A percentile compares a stretch with the other conserved stretches of the same genome.
Conservation (phyloP, 2,888 invertebrate species). For the Hydropsyche betteni region DNA sequence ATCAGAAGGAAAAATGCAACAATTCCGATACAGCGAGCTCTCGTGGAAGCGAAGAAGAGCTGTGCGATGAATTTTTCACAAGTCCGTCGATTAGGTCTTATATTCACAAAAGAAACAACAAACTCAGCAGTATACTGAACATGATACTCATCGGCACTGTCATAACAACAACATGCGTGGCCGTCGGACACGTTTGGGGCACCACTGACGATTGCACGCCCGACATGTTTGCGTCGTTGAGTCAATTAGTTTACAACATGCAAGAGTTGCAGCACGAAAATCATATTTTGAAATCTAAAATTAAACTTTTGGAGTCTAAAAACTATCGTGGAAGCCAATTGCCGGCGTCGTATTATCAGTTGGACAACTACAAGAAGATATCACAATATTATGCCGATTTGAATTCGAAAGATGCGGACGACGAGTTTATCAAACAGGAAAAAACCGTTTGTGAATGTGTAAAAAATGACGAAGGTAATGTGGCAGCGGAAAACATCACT, state of each 20-base stretch:
- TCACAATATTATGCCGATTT: conserved; percentile 22
- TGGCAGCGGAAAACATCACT: background rate
- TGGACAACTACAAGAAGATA: conserved; percentile 35
- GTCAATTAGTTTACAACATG: conserved; percentile 63
- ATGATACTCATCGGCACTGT: conserved; percentile 64
- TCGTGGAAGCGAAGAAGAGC: conserved; percentile 51
- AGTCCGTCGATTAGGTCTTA: conserved; percentile 62
- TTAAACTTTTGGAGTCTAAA: conserved; percentile 42
- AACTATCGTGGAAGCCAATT: background rate
- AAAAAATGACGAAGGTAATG: background rate
- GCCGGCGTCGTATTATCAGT: background rate
- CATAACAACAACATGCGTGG: conserved; percentile 64
- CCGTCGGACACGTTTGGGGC: conserved; percentile 66
- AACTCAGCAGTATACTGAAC: conserved; percentile 62
- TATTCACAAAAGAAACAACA: conserved; percentile 64
- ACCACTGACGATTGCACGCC: conserved; percentile 61
- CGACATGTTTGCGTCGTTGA: conserved; percentile 60
- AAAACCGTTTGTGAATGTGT: conserved; percentile 1
- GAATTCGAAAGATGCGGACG: background rate
- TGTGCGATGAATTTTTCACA: conserved; percentile 57
- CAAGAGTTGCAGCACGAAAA: conserved; percentile 66
- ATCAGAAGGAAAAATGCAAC: conserved; percentile 53
- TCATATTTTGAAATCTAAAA: conserved; percentile 53
- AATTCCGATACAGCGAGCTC: conserved; percentile 55
- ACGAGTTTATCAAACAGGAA: conserved; percentile 5